These are phyloP conservation scores for Anthopleura sola DNA, from an alignment of 64 coral and sea anemone species.

Conservation along the genomic window DNA sequence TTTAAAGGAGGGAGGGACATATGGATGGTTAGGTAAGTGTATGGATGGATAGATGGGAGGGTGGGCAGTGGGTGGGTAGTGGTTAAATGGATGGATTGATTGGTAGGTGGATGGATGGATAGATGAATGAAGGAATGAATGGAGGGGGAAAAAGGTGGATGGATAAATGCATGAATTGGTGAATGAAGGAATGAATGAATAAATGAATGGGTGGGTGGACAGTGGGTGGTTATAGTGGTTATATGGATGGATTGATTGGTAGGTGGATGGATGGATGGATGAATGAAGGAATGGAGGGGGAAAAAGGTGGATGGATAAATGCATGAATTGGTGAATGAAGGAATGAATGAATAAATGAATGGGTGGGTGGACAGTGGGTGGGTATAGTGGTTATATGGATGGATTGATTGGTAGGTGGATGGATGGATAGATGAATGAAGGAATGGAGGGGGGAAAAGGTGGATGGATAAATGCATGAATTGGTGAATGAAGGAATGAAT, in stretches of 20 bases:
- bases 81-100: neutral
- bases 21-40: neutral
- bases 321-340: neutral
- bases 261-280: too few species aligned
- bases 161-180: too few species aligned
- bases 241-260: too few species aligned
- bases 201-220: too few species aligned
- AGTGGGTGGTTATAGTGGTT: too few species aligned
- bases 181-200: too few species aligned
- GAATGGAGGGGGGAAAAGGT: neutral
- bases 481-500: too few species aligned
- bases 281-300: too few species aligned
- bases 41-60: neutral
- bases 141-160: neutral
- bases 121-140: neutral
- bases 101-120: neutral
- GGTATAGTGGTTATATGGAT: neutral
- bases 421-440: neutral
- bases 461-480: neutral
- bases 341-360: neutral
- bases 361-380: neutral
- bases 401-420: neutral
- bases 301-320: neutral
- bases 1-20: neutral
- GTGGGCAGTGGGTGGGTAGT: neutral